A percentile compares a stretch with the other conserved stretches of the same genome.
Evolutionary conservation across 2,113 vertebrate genomes (phyloP).

Genomic region (Motacilla alba): DNA sequence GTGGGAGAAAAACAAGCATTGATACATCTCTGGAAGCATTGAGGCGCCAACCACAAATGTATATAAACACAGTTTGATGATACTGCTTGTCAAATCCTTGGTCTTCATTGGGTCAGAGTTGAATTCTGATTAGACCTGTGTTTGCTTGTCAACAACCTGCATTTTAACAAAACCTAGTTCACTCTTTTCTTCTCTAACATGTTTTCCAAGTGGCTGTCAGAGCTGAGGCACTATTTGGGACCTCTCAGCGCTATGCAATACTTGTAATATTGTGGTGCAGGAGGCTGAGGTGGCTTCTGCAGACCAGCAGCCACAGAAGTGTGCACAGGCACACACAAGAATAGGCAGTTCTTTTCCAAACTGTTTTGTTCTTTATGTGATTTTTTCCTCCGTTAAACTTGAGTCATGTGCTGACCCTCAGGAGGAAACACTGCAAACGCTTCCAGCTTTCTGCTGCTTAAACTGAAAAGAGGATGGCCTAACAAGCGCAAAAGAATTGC

Average conservation of each 20-base stretch:
- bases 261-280: neutral
- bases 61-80: neutral
- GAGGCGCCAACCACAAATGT: neutral
- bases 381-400: neutral
- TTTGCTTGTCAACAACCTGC: neutral
- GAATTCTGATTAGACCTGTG: neutral
- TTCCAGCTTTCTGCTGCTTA: neutral
- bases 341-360: neutral
- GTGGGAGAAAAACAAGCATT: neutral
- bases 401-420: neutral
- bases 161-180: neutral
- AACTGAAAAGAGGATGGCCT: neutral
- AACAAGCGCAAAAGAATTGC: neutral
- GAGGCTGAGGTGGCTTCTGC: neutral
- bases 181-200: neutral
- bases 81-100: neutral
- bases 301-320: neutral
- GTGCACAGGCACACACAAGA: neutral
- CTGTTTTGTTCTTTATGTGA: neutral
- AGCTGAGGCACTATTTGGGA: neutral
- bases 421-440: neutral
- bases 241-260: neutral
- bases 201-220: neutral
- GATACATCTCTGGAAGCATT: neutral
- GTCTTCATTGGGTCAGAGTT: neutral